These are phyloP conservation scores for Eutrigla gurnardus DNA, from an alignment of 2,797 vertebrate species.

Conservation along the genomic window DNA sequence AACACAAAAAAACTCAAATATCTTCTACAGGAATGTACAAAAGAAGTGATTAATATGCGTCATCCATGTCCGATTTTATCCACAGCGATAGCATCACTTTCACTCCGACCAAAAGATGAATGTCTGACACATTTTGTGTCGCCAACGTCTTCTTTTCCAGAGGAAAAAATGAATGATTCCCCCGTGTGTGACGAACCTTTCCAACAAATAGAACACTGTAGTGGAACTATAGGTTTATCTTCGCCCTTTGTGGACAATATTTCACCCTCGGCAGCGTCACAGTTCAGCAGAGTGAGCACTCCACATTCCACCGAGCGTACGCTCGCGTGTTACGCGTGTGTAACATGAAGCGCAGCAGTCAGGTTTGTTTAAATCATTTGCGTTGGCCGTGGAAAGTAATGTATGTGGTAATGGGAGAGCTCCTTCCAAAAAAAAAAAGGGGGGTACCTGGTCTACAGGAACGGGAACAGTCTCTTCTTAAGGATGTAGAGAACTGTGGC, in stretches of 20 bases:
- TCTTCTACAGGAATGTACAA: slow-evolving; percentile 12
- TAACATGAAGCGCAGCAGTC: slow-evolving; percentile 21
- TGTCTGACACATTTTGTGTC: not conserved
- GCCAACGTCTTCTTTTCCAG: not conserved
- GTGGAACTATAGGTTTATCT: not conserved
- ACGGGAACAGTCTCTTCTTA: slow-evolving; percentile 97
- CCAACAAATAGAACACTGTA: slow-evolving; percentile 19
- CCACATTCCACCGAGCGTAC: slow-evolving; percentile 35
- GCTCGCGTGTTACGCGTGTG: slow-evolving; percentile 8
- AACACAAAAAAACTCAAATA: not conserved
- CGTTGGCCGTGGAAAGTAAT: slow-evolving; percentile 7
- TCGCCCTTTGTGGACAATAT: slow-evolving; percentile 10
- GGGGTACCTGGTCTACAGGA: slow-evolving; percentile 81
- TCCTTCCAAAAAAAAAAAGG: slow-evolving; percentile 1
- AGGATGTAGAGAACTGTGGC: slow-evolving; percentile 96
- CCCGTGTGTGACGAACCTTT: not conserved
- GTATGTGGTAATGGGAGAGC: slow-evolving; percentile 10
- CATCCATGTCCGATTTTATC: not conserved
- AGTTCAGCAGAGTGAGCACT: slow-evolving; percentile 13
- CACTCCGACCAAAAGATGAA: not conserved
- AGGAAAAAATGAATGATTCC: not conserved
- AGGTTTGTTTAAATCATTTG: slow-evolving; percentile 43
- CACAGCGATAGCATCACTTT: slow-evolving; percentile 31
- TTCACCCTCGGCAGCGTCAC: slow-evolving; percentile 17
- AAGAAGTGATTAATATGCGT: not conserved